Percentiles rank a stretch among this genome's conserved stretches.
These are phyloP conservation scores for Archocentrus centrarchus DNA, from an alignment of 2,113 vertebrate genomes.

Conservation along the genomic window DNA sequence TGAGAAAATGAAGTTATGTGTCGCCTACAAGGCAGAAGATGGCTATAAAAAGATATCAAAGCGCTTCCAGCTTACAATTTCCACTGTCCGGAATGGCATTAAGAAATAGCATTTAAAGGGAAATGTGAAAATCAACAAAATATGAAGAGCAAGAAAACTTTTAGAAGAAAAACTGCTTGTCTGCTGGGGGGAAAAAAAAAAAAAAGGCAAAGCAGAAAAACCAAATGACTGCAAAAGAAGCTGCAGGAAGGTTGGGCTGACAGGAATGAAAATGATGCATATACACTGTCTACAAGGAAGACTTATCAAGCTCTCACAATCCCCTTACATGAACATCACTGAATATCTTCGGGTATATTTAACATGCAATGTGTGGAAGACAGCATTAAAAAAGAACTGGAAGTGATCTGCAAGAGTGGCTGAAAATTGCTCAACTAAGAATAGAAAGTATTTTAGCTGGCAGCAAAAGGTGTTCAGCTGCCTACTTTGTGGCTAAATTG, in stretches of 20 bases:
- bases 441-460: neutral
- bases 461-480: neutral
- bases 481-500: neutral
- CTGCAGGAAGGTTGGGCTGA: neutral
- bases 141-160: neutral
- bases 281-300: neutral
- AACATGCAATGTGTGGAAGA: neutral
- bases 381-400: neutral
- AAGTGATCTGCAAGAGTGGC: neutral
- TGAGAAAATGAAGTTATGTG: neutral
- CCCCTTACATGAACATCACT: neutral
- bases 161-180: neutral
- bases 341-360: neutral
- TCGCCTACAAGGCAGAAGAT: neutral
- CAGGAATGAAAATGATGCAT: neutral
- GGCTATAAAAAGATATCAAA: constrained; percentile 3
- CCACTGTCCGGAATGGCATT: neutral
- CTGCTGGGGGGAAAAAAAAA: neutral
- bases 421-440: neutral
- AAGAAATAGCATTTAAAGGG: neutral
- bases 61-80: constrained; percentile 3
- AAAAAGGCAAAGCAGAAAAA: neutral
- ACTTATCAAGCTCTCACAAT: neutral
- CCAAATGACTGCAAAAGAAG: neutral
- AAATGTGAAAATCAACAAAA: constrained; percentile 1